These are phyloP conservation scores for Hypocryptadius cinnamomeus DNA, from an alignment of 2,113 vertebrate species.

Conservation along the genomic window DNA sequence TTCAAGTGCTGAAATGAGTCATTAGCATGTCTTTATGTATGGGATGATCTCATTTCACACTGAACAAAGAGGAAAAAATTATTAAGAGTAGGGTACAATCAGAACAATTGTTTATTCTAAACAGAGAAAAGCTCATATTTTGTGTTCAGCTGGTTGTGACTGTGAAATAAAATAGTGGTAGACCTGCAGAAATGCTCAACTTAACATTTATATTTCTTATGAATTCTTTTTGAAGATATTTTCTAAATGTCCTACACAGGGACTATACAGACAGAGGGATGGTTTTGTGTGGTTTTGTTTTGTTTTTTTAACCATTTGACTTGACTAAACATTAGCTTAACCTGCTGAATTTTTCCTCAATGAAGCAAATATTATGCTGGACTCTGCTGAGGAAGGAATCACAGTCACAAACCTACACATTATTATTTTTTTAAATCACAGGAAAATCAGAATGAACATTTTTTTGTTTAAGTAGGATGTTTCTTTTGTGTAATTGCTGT, in stretches of 20 bases:
- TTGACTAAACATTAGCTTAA: neutral
- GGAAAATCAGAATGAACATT: neutral
- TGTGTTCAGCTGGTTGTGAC: neutral
- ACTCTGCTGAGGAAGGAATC: neutral
- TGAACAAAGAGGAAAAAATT: neutral
- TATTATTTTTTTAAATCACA: neutral
- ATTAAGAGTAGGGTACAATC: neutral
- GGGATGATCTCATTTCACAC: neutral
- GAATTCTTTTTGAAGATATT: neutral
- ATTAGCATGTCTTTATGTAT: neutral
- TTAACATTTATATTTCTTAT: neutral
- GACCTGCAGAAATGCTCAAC: neutral
- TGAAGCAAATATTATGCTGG: neutral
- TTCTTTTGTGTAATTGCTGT: neutral
- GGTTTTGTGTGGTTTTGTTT: neutral
- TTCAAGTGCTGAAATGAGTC: neutral
- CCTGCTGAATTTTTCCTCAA: neutral
- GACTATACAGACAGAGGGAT: neutral
- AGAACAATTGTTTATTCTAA: neutral
- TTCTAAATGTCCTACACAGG: neutral
- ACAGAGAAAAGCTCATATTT: neutral
- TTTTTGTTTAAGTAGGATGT: neutral
- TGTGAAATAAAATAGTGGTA: neutral
- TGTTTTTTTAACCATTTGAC: neutral
- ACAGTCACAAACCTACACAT: neutral